These are phyloP conservation scores for Teleogryllus oceanicus DNA, from an alignment of 2,888 invertebrate species.

Conservation along the genomic window DNA sequence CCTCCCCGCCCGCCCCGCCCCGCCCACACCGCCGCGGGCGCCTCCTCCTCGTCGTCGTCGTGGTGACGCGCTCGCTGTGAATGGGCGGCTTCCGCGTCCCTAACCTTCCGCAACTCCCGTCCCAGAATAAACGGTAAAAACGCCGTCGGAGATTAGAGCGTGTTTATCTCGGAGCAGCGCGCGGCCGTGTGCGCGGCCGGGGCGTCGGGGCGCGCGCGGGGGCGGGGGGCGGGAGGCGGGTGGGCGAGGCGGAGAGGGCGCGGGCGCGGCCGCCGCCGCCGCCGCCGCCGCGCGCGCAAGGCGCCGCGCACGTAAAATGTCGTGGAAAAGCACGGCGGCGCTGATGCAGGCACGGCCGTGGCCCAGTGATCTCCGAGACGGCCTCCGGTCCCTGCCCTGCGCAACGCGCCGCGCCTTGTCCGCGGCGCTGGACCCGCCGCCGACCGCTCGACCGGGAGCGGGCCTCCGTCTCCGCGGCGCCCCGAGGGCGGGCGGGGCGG, in stretches of 20 bases:
- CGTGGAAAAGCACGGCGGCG: background rate
- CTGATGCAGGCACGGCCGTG: background rate
- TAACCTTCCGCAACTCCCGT: background rate
- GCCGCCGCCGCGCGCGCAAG: background rate
- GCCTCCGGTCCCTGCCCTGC: slow-evolving; percentile 18
- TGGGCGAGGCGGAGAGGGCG: background rate
- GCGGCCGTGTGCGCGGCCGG: background rate
- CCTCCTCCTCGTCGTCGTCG: background rate
- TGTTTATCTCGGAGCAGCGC: background rate
- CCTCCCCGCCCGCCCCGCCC: background rate
- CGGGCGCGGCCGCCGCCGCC: background rate
- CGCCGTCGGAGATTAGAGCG: background rate
- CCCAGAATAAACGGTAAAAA: slow-evolving; percentile 18
- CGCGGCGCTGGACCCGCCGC: background rate
- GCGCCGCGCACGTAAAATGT: background rate
- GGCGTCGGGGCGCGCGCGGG: background rate
- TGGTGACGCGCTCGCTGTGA: background rate
- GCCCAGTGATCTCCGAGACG: background rate
- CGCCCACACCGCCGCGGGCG: background rate
- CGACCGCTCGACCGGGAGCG: background rate
- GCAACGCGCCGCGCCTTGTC: background rate
- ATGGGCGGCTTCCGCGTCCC: background rate
- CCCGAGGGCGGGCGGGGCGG: background rate
- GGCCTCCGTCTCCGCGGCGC: background rate
- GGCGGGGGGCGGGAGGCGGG: background rate